Conservation (phyloP, 92 coral and sea anemone genomes). For the Hydrozoanthus gracilis region DNA sequence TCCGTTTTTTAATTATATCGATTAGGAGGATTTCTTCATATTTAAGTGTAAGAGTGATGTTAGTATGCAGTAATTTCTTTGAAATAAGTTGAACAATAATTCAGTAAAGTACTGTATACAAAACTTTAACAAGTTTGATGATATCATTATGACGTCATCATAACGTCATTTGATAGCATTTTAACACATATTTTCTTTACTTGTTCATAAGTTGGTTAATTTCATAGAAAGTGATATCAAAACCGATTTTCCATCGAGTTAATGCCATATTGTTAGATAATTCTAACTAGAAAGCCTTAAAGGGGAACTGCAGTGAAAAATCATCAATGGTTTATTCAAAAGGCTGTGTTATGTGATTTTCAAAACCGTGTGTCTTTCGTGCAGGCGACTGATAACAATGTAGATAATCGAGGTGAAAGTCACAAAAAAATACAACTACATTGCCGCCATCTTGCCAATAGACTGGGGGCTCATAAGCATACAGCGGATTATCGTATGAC, state of each 20-base stretch:
- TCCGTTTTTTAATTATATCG: not conserved
- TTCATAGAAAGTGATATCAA: constrained; percentile 7
- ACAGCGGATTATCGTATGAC: not conserved
- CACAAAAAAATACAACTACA: not conserved
- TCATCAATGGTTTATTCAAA: no score
- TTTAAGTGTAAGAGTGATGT: not conserved
- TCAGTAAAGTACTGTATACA: no score
- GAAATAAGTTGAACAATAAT: not conserved
- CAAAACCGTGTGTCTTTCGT: not conserved
- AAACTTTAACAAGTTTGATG: no score
- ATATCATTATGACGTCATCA: not conserved
- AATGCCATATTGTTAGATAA: constrained; percentile 8
- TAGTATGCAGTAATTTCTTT: not conserved
- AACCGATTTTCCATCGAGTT: constrained; percentile 10
- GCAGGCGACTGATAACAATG: no score
- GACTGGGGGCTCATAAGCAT: constrained; percentile 4
- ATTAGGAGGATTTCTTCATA: not conserved
- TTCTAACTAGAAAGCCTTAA: constrained; percentile 10
- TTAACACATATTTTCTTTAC: constrained; percentile 7
- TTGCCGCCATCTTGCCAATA: not conserved
- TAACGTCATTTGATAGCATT: not conserved
- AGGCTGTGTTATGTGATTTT: not conserved
- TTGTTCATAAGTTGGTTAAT: constrained; percentile 10
- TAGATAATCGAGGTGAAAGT: not conserved
- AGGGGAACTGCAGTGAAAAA: no score